Base-by-base conservation (phyloP, 2,113 vertebrate genomes). In the Hemicordylus capensis region DNA sequence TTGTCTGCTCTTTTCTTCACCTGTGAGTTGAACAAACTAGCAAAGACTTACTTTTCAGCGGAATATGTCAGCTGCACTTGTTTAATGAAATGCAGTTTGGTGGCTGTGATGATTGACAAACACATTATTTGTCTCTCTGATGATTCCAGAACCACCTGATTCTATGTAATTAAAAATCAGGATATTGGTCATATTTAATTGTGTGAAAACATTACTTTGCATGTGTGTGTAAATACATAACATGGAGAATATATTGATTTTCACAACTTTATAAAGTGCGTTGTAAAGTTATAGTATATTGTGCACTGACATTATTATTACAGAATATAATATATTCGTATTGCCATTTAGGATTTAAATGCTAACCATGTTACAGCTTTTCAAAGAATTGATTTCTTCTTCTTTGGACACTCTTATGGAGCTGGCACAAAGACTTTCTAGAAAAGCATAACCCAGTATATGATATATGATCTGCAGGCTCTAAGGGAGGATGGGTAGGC, bases 391-490 rank as follows among this genome's bases (percentile, higher is more conserved):
- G 59, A 17, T 11, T 88, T 89, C 90, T 67, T 88, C 34, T 84
- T 92, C 87, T 92, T 84, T 56, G 82, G 51, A 78, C n/a, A n/a
- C 34, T 80, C 73, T 39, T 74, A 92, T 82, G 77, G 87, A 89
- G 85, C 20, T 88, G 75, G 87, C 85, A 89, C 84, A 84, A 89
- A 80, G 69, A 79, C 87, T 91, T 87, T 89, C 89, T 79, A 81
- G 63, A 88, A 85, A 76, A 84, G 76, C 88, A 20, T 76, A 81
- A 75, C 34, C 31, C 85, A 93, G 56, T 51, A 81, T 63, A 8
- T 51, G 75, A 64, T 87, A 67, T 26, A 85, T 89, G 89, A 89
- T 87, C n/a, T 86, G 81, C 90, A 88, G 14, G 66, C 31, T 37
- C 4, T 37, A 51, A 51, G 12, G 12, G 48, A 12, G 6, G 6